phyloP scores from a whole-genome alignment of 2,113 vertebrate species.

The Hylia prasina region DNA sequence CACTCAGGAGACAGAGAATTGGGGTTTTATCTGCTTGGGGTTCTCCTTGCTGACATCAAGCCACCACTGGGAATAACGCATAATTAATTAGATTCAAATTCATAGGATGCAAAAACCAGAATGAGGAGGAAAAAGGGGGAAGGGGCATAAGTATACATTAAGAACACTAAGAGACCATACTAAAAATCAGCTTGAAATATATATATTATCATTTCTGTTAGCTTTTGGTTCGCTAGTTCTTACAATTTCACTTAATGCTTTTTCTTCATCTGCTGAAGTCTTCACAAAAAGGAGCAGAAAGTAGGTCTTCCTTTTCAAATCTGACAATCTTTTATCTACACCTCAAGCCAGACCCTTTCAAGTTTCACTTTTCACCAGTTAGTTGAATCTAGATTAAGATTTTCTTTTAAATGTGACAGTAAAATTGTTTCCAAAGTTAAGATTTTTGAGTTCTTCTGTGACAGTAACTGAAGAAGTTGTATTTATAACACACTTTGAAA shows the following conservation, averaged over 20 bases:
- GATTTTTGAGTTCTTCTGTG: not conserved
- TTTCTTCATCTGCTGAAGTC: not conserved
- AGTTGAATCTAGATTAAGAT: not conserved
- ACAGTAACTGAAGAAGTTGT: not conserved
- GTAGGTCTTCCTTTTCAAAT: not conserved
- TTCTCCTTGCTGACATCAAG: not conserved
- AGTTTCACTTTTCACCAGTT: not conserved
- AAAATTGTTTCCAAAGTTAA: not conserved
- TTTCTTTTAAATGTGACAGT: not conserved
- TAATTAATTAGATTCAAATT: not conserved
- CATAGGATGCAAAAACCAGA: not conserved
- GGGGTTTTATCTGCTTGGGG: not conserved
- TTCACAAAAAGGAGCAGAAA: not conserved
- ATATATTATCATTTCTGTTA: not conserved
- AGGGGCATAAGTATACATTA: not conserved
- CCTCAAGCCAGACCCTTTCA: not conserved
- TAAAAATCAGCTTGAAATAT: not conserved
- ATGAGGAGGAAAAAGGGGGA: fast-evolving
- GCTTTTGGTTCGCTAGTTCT: not conserved
- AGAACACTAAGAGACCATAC: not conserved
- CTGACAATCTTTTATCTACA: not conserved
- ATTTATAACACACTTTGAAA: not conserved
- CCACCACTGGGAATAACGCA: not conserved
- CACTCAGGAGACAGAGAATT: not conserved
- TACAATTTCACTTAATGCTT: not conserved